Conservation (phyloP, 2,797 vertebrate genomes). For the Poecilia wingei region DNA sequence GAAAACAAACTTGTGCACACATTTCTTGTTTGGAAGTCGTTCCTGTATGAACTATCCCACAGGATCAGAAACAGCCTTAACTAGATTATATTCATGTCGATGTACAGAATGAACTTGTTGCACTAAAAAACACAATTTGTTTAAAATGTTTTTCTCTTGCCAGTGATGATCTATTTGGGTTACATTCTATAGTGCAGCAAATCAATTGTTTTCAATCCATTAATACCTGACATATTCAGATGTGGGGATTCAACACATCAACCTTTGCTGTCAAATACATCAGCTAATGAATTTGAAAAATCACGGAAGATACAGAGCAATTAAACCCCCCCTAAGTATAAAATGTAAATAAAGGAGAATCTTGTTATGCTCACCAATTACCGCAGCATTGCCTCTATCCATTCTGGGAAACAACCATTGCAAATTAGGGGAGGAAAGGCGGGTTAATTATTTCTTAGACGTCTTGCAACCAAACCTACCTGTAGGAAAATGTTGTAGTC, state of each 20-base stretch:
- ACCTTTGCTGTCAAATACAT: too few relatives aligned
- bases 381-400: background rate
- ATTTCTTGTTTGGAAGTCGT: background rate
- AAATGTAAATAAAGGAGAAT: conserved; percentile 12
- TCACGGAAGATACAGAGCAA: background rate
- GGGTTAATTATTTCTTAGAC: background rate
- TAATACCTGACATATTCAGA: background rate
- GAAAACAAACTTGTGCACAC: background rate
- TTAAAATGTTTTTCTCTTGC: conserved; percentile 1
- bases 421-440: background rate
- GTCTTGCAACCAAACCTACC: background rate
- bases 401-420: background rate
- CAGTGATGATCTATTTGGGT: background rate
- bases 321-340: background rate
- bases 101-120: background rate
- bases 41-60: background rate
- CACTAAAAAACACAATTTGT: background rate
- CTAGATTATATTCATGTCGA: background rate
- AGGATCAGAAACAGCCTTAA: background rate
- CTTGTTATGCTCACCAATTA: background rate
- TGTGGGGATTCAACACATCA: background rate
- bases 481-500: background rate
- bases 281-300: conserved; percentile 9
- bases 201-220: too few relatives aligned
- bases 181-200: background rate